These are phyloP conservation scores for Drusus annulatus DNA, from an alignment of 1,140 invertebrate species.

Conservation along the genomic window DNA sequence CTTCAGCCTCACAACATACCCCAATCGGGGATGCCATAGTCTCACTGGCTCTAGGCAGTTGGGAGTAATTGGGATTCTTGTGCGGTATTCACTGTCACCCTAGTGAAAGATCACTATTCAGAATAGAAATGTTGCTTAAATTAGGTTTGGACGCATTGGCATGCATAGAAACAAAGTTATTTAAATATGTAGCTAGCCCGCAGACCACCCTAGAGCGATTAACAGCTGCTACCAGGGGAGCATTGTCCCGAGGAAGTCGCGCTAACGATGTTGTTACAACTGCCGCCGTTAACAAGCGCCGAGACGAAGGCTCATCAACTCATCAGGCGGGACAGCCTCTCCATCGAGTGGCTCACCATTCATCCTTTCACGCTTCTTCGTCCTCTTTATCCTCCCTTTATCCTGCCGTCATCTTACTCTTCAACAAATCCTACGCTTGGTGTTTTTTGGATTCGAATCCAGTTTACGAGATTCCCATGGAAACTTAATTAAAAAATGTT, in stretches of 20 bases:
- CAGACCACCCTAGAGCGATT: conserved; percentile 21
- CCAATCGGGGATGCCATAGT: too few species aligned
- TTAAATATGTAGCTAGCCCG: too few species aligned
- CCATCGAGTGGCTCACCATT: not conserved
- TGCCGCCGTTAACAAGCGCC: conserved; percentile 11
- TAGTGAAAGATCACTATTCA: too few species aligned
- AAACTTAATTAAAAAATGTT: too few species aligned
- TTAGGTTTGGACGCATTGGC: too few species aligned
- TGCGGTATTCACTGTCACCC: too few species aligned
- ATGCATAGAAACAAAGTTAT: too few species aligned
- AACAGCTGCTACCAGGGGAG: not conserved
- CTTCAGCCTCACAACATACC: too few species aligned
- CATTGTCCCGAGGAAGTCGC: conserved; percentile 28
- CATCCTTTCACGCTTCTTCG: not conserved
- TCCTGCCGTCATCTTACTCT: not conserved
- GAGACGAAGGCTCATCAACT: not conserved
- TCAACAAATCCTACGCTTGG: not conserved
- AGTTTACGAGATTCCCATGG: too few species aligned
- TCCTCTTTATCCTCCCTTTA: not conserved
- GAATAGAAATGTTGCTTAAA: too few species aligned
- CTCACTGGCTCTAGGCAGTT: too few species aligned
- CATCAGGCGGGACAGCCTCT: not conserved
- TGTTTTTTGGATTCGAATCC: not conserved
- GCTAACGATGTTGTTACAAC: conserved; percentile 31
- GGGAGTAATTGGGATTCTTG: too few species aligned